Base-by-base conservation (phyloP, 2,888 invertebrate species). In the Nymphalis urticae region DNA sequence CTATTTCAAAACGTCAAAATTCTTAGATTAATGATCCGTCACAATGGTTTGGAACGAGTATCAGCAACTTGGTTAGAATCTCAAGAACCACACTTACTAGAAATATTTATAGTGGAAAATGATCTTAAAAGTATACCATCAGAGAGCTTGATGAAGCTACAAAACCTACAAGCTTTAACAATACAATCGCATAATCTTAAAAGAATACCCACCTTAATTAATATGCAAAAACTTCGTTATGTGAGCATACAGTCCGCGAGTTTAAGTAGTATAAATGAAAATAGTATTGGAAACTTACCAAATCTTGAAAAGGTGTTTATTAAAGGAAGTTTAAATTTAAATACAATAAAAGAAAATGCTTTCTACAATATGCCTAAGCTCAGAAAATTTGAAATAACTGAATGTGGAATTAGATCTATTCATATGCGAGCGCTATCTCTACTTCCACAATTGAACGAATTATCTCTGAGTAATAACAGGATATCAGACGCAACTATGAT, bases 41-140 rank as follows among this genome's bases (percentile, higher is more conserved):
- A 97, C 81, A 97, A 97, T 85, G 95, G 96, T 51, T 86, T 97
- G 19, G 97, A 97, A 83, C 93, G 97, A 64, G 94, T 97, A 19
- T 96, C 97, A 0, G 95, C 95, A 58, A 96, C 96, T 64, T 97
- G 97, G 96, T 86, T 97, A 64, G 95, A 95, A 66, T 95, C 96
- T 27, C 93, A 97, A 64, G 97, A 97, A 85, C 94, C 94, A 53
- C 95, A 95, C 62, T 88, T 97, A 48, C 94, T 97, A 75, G 97
- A 97, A 89, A 93, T 97, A 66, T 97, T 96, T 79, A 94, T 97
- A 47, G 97, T 97, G 2, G 97, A 97, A 86, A 96, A 97, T 19
- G 95, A 96, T 74, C 85, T 97, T 62, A 94, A 96, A 71, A 96
- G 95, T 76, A 90, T 97, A 62, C 97, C 97, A 0, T 93, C 95